phyloP scores from a whole-genome alignment of 1,140 invertebrate species.

The Cepaea nemoralis region DNA sequence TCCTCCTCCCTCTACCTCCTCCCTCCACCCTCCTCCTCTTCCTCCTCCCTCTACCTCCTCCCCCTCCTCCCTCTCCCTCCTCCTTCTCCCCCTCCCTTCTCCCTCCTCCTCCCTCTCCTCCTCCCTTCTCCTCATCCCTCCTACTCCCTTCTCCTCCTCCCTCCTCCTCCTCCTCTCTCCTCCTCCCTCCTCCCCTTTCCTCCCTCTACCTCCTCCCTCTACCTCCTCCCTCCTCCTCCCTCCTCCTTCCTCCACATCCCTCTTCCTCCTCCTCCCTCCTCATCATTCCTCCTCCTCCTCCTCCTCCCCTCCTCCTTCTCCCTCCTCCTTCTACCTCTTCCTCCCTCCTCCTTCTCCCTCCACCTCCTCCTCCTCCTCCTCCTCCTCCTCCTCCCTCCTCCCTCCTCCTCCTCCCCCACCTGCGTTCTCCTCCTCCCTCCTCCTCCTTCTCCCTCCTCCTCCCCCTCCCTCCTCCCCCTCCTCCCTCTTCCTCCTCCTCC shows the following conservation, averaged over 20 bases:
- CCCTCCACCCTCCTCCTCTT: no score
- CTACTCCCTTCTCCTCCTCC: no score
- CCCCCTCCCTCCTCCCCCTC: neutral
- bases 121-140: no score
- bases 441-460: neutral
- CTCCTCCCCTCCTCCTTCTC: neutral
- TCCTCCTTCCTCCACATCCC: no score
- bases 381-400: neutral
- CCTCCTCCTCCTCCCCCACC: no score
- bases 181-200: neutral
- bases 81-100: slow-evolving; percentile 7
- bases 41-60: no score
- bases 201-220: neutral
- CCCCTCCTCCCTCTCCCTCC: neutral
- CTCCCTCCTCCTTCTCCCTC: slow-evolving; percentile 6
- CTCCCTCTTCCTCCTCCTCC: slow-evolving; percentile 6
- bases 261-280: no score
- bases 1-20: no score
- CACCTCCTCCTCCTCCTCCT: neutral
- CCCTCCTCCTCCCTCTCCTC: neutral
- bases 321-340: no score
- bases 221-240: neutral
- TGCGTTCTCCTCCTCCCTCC: no score
- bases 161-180: neutral
- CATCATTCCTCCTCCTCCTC: no score